Base-by-base conservation (phyloP, 2,888 invertebrate genomes). In the Meteorus colon region DNA sequence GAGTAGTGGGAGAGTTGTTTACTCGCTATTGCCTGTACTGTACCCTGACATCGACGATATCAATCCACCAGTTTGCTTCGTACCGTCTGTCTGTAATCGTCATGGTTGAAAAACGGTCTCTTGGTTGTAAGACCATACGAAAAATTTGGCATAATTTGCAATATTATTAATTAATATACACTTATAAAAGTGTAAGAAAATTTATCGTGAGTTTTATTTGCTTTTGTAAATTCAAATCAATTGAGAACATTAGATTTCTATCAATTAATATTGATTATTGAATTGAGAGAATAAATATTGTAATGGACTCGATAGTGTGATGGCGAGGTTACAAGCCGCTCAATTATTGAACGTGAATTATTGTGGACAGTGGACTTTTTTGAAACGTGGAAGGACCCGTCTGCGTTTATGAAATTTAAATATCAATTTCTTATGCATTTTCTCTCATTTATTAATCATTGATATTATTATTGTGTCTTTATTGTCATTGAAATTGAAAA, bases 11-110 rank as follows among this genome's bases (percentile, higher is more conserved):
- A 73, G 74, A 78, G 51, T 77, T 82, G 81, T 82, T 82, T 82
- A 82, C 81, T 81, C 77, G 81, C 77, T 81, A 80, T 81, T 81
- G 79, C 75, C 78, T 82, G 79, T 81, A 73, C 77, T 69, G 75
- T 60, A 62, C 72, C 75, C 77, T 77, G 76, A 75, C 69, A 76
- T 80, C 79, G 76, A 75, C 75, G 69, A 80, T 79, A 79, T 71
- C 70, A 73, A 68, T 78, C 76, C 81, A 79, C 75, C 81, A 81
- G 81, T 81, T 79, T 75, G 79, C 78, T 75, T 75, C 76, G 79
- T 75, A 77, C 75, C 77, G 69, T 73, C 66, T 55, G 68, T 68
- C 65, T 69, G 70, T 59, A 37, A 27, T 60, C 51, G 34, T 34
- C 37, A 19, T 31, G 14, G 31, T 48, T 31, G 0, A 37, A 55